Percentiles rank a stretch among this genome's conserved stretches.
phyloP scores from a whole-genome alignment of 2,113 vertebrate genomes.

The Ictalurus furcatus region DNA sequence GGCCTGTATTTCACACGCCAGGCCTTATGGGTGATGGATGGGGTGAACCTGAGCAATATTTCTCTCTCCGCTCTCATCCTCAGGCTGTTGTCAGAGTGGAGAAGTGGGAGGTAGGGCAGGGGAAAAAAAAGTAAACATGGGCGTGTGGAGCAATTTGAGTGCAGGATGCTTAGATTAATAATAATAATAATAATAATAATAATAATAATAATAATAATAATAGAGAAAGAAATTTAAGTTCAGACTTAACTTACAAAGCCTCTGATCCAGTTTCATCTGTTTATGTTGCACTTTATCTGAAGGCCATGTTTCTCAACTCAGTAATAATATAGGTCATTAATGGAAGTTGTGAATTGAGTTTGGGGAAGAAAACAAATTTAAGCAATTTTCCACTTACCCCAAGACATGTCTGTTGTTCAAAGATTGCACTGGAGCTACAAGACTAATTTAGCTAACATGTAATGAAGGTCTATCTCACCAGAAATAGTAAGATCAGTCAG shows the following conservation, averaged over 20 bases:
- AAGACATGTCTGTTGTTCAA: background rate
- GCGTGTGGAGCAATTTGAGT: slow-evolving; percentile 33
- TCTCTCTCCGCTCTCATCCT: slow-evolving; percentile 67
- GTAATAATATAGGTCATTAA: background rate
- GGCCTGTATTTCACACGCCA: slow-evolving; percentile 68
- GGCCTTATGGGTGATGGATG: slow-evolving; percentile 73
- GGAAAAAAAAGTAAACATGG: slow-evolving; percentile 21
- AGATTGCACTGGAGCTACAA: background rate
- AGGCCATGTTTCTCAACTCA: background rate
- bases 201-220: too few species aligned
- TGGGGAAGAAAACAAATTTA: background rate
- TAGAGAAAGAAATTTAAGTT: background rate
- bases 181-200: too few species aligned
- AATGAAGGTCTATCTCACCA: background rate
- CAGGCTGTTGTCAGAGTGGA: slow-evolving; percentile 59
- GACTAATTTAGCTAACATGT: background rate
- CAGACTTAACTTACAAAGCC: background rate
- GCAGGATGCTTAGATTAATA: background rate
- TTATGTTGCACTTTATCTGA: background rate
- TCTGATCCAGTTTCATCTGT: background rate
- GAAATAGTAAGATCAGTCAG: background rate
- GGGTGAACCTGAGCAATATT: slow-evolving; percentile 64
- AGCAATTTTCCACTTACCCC: background rate
- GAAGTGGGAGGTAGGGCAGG: slow-evolving; percentile 52
- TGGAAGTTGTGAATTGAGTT: background rate